phyloP scores from a whole-genome alignment of 2,113 vertebrate genomes.

The Pygoscelis antarcticus region DNA sequence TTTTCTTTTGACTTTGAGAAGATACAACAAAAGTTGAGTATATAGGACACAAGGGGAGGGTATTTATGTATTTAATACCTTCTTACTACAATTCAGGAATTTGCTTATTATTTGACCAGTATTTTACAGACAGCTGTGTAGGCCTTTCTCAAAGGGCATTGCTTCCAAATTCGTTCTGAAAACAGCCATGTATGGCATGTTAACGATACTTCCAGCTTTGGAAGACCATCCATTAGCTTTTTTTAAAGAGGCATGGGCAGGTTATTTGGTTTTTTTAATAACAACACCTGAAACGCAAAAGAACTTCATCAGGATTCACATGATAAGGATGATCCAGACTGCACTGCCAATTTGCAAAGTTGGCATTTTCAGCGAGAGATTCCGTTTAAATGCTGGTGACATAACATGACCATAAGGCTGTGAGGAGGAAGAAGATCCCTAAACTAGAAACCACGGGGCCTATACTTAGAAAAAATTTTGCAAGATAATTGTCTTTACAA shows the following conservation, averaged over 20 bases:
- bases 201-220: neutral
- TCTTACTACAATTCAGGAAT: neutral
- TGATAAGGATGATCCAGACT: neutral
- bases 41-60: neutral
- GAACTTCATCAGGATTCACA: neutral
- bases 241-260: neutral
- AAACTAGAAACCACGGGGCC: neutral
- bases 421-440: neutral
- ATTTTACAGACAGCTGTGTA: neutral
- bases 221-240: neutral
- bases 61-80: neutral
- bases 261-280: neutral
- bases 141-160: neutral
- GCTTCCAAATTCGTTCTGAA: neutral
- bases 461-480: neutral
- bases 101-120: neutral
- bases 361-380: neutral
- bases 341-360: neutral
- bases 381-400: neutral
- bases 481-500: neutral
- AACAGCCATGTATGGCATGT: neutral
- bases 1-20: neutral
- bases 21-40: neutral
- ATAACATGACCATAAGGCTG: neutral
- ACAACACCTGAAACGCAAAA: neutral